phyloP scores from a whole-genome alignment of 1,140 invertebrate species.

The Lordiphosa mommai region DNA sequence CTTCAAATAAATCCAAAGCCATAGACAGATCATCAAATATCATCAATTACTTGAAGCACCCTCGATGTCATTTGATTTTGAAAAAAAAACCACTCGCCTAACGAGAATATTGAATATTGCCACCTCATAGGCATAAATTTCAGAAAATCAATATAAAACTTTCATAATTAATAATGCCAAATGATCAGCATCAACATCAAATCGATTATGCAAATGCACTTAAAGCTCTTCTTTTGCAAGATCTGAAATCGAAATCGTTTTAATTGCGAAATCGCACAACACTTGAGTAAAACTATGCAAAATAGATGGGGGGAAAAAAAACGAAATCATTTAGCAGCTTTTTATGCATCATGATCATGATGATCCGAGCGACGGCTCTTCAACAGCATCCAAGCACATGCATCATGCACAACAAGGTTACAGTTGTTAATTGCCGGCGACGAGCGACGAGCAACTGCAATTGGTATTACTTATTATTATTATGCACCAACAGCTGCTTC shows the following conservation, averaged over 20 bases:
- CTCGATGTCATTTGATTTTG: no score
- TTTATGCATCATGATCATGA: slow-evolving; percentile 46
- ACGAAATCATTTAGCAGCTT: slow-evolving; percentile 61
- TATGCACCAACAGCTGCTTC: slow-evolving; percentile 19
- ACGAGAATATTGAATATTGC: not conserved
- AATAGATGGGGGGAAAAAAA: slow-evolving; percentile 18
- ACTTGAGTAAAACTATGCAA: slow-evolving; percentile 17
- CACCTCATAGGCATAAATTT: slow-evolving; percentile 2
- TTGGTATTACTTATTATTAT: slow-evolving; percentile 21
- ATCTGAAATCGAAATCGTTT: slow-evolving; percentile 22
- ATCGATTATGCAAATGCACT: slow-evolving; percentile 41
- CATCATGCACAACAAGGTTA: slow-evolving; percentile 52
- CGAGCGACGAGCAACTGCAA: slow-evolving; percentile 27
- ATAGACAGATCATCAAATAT: slow-evolving; percentile 18
- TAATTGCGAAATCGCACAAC: slow-evolving; percentile 35
- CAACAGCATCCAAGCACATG: slow-evolving; percentile 18
- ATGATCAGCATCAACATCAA: slow-evolving; percentile 18
- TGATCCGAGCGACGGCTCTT: slow-evolving; percentile 4
- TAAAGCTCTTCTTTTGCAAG: slow-evolving; percentile 6
- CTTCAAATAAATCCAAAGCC: slow-evolving; percentile 17
- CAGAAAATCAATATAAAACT: slow-evolving; percentile 28
- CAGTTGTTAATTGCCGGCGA: slow-evolving; percentile 41
- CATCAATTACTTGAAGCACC: not conserved
- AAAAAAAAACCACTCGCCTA: not conserved
- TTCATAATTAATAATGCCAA: slow-evolving; percentile 37